These are phyloP conservation scores for Antechinus flavipes DNA, from an alignment of 2,113 vertebrate genomes.

Conservation along the genomic window DNA sequence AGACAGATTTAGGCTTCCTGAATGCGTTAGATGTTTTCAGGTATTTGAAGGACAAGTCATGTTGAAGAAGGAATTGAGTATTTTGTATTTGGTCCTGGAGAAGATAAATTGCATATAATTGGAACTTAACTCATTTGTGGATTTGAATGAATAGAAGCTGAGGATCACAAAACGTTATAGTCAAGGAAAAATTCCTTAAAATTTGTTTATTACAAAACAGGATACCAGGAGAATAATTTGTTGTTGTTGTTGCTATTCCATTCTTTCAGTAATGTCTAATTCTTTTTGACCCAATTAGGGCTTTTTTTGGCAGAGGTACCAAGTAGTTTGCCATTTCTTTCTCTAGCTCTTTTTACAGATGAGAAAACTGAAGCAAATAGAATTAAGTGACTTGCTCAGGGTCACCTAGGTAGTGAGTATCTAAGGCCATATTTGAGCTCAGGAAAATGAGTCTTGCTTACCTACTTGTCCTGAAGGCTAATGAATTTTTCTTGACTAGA, in stretches of 20 bases:
- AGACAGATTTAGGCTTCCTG: neutral
- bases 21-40: neutral
- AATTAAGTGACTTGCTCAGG: neutral
- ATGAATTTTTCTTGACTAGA: too few species aligned
- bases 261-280: neutral
- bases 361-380: neutral
- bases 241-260: neutral
- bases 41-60: neutral
- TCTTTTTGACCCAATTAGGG: neutral
- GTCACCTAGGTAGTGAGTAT: neutral
- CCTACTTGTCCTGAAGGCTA: too few species aligned
- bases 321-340: neutral
- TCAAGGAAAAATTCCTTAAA: neutral
- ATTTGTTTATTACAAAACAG: neutral
- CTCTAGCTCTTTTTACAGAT: neutral
- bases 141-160: neutral
- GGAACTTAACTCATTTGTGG: neutral
- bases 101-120: neutral
- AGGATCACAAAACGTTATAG: neutral
- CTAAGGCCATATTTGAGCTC: neutral
- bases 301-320: neutral
- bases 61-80: neutral
- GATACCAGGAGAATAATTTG: neutral
- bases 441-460: neutral
- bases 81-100: neutral